Evolutionary conservation across 2,113 vertebrate genomes (phyloP).

Genomic region (Scytalopus superciliaris): DNA sequence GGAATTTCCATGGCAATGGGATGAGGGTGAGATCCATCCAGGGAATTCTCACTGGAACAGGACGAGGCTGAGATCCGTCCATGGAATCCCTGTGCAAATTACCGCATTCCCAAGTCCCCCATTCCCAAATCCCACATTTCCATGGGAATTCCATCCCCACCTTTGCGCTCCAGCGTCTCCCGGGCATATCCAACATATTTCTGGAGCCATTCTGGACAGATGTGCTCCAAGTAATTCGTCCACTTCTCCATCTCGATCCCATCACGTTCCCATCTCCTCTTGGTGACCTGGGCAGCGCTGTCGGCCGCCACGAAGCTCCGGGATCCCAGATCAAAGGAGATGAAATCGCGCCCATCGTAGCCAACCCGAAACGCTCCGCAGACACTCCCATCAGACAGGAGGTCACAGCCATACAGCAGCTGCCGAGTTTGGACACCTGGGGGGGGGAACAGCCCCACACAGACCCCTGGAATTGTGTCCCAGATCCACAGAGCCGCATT

Average conservation of each 20-base stretch:
- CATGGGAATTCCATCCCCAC: neutral
- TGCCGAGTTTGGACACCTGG: no score
- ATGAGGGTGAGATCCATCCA: no score
- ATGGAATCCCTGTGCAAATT: neutral
- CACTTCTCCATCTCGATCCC: accelerated
- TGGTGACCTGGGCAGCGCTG: neutral
- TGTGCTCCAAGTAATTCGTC: neutral
- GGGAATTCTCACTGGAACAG: no score
- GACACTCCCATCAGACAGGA: no score
- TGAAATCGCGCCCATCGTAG: neutral
- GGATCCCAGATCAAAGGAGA: neutral
- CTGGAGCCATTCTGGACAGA: neutral
- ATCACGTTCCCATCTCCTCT: neutral
- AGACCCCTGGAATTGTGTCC: no score
- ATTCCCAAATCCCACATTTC: neutral
- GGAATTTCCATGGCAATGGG: no score
- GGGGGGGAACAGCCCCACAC: no score
- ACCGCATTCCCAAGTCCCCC: neutral
- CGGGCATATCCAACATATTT: neutral
- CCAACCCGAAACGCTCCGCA: no score
- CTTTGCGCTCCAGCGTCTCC: neutral
- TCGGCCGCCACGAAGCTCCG: neutral
- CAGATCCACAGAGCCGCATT: no score
- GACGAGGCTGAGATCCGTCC: neutral
- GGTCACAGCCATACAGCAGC: no score